Percentiles rank a stretch among this genome's conserved stretches.
These are phyloP conservation scores for Phymanthus crucifer DNA, from an alignment of 92 coral and sea anemone genomes.

Conservation along the genomic window DNA sequence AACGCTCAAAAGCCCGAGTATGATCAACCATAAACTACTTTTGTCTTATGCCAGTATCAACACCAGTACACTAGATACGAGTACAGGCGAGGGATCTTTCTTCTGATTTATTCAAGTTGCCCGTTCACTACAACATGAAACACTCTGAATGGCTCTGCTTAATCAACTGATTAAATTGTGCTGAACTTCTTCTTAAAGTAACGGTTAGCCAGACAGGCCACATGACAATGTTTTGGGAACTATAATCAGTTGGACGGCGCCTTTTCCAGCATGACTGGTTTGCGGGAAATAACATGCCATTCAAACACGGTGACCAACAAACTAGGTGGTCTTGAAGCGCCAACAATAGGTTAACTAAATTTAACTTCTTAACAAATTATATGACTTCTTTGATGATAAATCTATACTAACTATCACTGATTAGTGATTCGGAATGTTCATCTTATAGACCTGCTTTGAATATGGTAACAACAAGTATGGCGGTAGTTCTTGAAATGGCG, in stretches of 20 bases:
- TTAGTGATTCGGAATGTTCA: too few species aligned
- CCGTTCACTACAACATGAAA: not conserved
- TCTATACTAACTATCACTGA: too few species aligned
- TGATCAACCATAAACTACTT: too few species aligned
- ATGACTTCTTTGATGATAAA: too few species aligned
- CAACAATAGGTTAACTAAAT: not conserved
- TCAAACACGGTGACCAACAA: not conserved
- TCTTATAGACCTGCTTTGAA: not conserved
- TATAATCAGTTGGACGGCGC: slow-evolving; percentile 6
- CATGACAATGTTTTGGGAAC: slow-evolving; percentile 3
- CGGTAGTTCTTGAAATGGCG: not conserved
- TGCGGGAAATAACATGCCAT: not conserved
- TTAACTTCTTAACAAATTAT: too few species aligned
- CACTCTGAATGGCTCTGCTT: slow-evolving; percentile 3
- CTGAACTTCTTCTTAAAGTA: not conserved
- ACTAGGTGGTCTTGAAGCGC: not conserved
- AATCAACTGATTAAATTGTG: too few species aligned
- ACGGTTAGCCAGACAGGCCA: slow-evolving; percentile 6
- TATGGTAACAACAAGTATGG: slow-evolving; percentile 5
- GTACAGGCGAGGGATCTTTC: slow-evolving; percentile 1
- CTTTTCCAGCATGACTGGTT: slow-evolving; percentile 6
- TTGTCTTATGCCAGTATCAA: too few species aligned
- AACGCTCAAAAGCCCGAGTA: too few species aligned
- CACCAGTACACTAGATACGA: too few species aligned
- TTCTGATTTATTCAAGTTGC: slow-evolving; percentile 8